Evolutionary conservation across 64 coral and sea anemone genomes (phyloP).

Genomic region (Porites lutea): DNA sequence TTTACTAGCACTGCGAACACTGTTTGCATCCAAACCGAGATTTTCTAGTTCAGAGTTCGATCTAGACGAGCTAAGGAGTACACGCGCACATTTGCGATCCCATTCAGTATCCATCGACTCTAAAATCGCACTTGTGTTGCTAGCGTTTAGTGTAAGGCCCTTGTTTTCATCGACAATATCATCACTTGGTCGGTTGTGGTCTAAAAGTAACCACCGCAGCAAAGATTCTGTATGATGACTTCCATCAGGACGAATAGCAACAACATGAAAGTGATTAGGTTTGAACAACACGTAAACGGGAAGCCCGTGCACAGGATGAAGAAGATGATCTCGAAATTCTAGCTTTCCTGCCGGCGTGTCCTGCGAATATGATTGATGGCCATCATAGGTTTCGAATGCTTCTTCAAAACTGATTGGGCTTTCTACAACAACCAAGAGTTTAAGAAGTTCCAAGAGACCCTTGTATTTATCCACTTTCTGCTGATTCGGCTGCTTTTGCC

Average conservation of each 20-base stretch:
- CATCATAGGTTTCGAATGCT: constrained; percentile 55
- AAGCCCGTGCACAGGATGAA: constrained; percentile 47
- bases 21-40: constrained; percentile 25
- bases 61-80: constrained; percentile 43
- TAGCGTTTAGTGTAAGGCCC: too few relatives aligned
- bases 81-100: constrained; percentile 62
- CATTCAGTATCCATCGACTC: constrained; percentile 72
- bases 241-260: too few relatives aligned
- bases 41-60: constrained; percentile 48
- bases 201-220: too few relatives aligned
- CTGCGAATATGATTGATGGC: constrained; percentile 37
- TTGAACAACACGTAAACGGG: constrained; percentile 41
- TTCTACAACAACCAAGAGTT: constrained; percentile 43
- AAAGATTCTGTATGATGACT: too few relatives aligned
- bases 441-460: constrained; percentile 49
- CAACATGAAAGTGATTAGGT: too few relatives aligned
- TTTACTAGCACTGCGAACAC: neutral
- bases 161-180: too few relatives aligned
- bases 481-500: constrained; percentile 16
- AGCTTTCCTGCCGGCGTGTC: constrained; percentile 25
- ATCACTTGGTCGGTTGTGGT: too few relatives aligned
- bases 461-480: constrained; percentile 39
- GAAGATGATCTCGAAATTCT: constrained; percentile 52
- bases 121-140: neutral
- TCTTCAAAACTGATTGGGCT: constrained; percentile 47